Evolutionary conservation across 1,140 invertebrate species (phyloP), one percentile per base, ranked within the genome.

Genomic region (Drosophila kikkawai): DNA sequence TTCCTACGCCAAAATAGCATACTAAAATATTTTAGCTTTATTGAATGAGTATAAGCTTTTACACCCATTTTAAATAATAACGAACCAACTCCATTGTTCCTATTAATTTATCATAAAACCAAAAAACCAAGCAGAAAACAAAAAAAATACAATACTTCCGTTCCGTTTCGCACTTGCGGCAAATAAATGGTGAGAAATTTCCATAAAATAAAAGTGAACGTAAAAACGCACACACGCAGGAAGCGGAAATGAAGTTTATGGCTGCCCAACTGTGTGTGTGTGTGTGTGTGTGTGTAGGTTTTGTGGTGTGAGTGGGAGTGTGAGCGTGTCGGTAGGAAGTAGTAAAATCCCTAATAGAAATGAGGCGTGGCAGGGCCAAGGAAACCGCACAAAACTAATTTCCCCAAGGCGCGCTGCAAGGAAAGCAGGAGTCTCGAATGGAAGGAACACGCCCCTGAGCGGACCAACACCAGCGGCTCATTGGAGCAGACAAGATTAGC

Each of bases 131-230:
- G 34, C 48, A 37, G 48, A 64, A 58, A 65, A 47, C 7, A 12
- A 32, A 22, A 45, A 51, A 51, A 51, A 3, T 68, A 69, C 42
- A 87, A 87, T 56, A 70, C 76, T 79, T 87, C 77, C 77, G 71
- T 79, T 87, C 77, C 77, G 71, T 58, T 80, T 87, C 80, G 85
- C 80, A 87, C 84, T 87, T 88, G 84, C 68, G 80, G 84, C 77
- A 71, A 84, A 87, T 87, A 88, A 87, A 90, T 87, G 85, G 85
- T 79, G 85, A 81, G 85, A 90, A 87, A 88, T 88, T 88, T 90
- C 78, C 84, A 88, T 87, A 87, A 88, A 87, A 87, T 81, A 77
- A 87, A 90, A 84, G 80, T 81, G 80, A 87, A 79, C 85, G 84
- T 71, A 83, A 87, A 87, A 79, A 64, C 39, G 39, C 64, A 50